phyloP scores from a whole-genome alignment of 1,140 invertebrate genomes.

The Heliconius hewitsoni region DNA sequence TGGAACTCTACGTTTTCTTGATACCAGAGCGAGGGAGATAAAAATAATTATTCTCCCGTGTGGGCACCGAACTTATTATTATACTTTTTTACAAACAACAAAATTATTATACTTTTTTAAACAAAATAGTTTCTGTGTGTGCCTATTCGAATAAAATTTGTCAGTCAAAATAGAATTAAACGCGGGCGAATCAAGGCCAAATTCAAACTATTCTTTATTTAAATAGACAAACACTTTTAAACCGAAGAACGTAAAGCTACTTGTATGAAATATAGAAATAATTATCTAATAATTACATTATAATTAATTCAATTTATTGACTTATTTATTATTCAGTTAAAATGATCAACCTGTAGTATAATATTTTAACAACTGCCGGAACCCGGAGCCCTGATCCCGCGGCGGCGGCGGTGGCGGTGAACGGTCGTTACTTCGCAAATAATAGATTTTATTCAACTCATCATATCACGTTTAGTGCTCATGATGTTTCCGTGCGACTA shows the following conservation, averaged over 20 bases:
- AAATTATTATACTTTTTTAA: too few species aligned
- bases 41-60: not conserved
- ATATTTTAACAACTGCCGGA: not conserved
- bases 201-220: not conserved
- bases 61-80: too few species aligned
- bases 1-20: not conserved
- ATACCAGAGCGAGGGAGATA: not conserved
- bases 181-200: not conserved
- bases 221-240: too few species aligned
- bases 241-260: too few species aligned
- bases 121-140: not conserved
- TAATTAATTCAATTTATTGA: not conserved
- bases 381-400: not conserved
- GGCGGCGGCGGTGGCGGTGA: not conserved
- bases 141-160: not conserved
- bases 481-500: conserved; percentile 2
- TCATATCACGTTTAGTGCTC: not conserved
- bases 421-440: not conserved
- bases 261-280: too few species aligned
- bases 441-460: not conserved
- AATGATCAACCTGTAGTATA: not conserved
- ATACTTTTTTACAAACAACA: too few species aligned
- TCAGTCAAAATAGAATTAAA: not conserved
- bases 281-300: not conserved
- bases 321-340: not conserved